Conservation (phyloP, 2,113 vertebrate species). For the Puffinus mauretanicus region DNA sequence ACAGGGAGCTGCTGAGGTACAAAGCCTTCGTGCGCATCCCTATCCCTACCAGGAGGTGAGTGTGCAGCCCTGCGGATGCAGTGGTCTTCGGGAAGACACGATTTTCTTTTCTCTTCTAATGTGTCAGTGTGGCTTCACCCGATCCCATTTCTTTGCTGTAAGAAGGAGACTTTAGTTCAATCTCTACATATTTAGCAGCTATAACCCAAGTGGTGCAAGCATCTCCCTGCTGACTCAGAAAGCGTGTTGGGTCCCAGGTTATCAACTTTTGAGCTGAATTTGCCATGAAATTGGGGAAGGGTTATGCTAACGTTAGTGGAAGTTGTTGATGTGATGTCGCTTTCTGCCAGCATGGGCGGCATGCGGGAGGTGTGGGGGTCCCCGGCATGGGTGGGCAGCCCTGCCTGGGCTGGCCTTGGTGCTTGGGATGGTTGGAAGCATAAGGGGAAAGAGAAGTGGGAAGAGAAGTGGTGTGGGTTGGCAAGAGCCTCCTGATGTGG, state of each 20-base stretch:
- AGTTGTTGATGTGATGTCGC: neutral
- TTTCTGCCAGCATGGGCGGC: neutral
- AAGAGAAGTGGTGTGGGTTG: neutral
- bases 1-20: slow-evolving; percentile 91
- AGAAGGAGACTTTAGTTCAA: neutral
- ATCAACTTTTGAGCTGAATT: neutral
- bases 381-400: neutral
- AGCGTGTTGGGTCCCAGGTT: rapidly evolving
- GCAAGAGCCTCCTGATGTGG: neutral
- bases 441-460: too few relatives aligned
- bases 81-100: neutral
- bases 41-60: slow-evolving; percentile 90
- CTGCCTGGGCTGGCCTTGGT: neutral
- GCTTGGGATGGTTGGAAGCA: rapidly evolving
- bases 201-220: neutral
- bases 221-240: neutral
- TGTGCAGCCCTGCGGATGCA: rapidly evolving
- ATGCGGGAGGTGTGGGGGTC: neutral
- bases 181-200: neutral
- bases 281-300: neutral
- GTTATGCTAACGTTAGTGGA: neutral
- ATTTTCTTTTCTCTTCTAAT: neutral
- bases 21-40: slow-evolving; percentile 95
- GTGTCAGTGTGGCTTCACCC: rapidly evolving
- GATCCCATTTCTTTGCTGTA: neutral